These are phyloP conservation scores for Phylloscopus trochiloides DNA, from an alignment of 2,113 vertebrate genomes.

Conservation along the genomic window DNA sequence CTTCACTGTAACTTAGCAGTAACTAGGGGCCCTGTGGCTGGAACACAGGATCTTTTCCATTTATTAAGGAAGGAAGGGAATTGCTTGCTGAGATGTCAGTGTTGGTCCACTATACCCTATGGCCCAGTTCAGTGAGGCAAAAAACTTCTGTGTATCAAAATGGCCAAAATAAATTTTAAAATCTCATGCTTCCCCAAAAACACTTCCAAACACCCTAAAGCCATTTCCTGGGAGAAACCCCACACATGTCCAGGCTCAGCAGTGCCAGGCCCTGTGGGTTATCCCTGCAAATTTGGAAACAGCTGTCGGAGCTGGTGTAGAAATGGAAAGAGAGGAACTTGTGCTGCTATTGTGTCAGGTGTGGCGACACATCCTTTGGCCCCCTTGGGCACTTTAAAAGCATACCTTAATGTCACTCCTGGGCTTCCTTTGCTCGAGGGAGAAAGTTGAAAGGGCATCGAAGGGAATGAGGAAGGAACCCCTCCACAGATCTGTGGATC, in stretches of 20 bases:
- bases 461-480: not conserved
- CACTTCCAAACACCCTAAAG: not conserved
- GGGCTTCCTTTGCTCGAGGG: no score
- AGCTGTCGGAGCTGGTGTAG: fast-evolving
- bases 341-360: fast-evolving
- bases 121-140: fast-evolving
- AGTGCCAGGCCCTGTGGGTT: not conserved
- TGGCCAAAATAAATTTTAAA: not conserved
- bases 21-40: not conserved
- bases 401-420: not conserved
- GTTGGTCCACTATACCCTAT: fast-evolving
- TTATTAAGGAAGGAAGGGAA: not conserved
- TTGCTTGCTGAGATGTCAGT: fast-evolving
- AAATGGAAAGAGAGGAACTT: fast-evolving
- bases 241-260: fast-evolving
- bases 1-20: not conserved
- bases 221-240: not conserved
- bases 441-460: not conserved
- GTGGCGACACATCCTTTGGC: fast-evolving
- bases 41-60: not conserved
- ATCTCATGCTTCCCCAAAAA: not conserved
- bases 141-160: not conserved
- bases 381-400: fast-evolving
- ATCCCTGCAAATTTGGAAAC: not conserved
- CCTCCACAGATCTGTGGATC: fast-evolving